Evolutionary conservation across 2,797 vertebrate genomes (phyloP), one percentile per base, ranked within the genome.

Genomic region (Crossoptilon crossoptilon): DNA sequence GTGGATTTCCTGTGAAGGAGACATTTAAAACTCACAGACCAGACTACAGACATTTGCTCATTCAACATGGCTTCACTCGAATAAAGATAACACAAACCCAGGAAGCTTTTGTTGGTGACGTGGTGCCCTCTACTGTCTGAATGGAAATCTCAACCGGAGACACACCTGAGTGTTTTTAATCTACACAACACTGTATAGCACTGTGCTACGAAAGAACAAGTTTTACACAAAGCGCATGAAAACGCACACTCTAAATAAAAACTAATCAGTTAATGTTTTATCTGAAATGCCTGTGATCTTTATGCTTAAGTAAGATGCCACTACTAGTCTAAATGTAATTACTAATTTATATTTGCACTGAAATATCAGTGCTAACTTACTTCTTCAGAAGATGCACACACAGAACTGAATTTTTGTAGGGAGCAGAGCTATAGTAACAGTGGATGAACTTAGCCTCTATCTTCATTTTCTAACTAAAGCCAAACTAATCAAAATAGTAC

Each of bases 1-100:
- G 60, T 68, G 95, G 95, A 94, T 96, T 97, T 97, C 97, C 97
- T 96, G 95, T 84, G 84, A 53, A 83, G 96, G 90, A 97, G 96
- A 97, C 96, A 77, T 93, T 94, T 77, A 84, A 96, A 96, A 92
- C 96, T 93, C 94, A 41, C 69, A 63, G 94, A 91, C 95, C 59
- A 90, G 41, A 76, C 90, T 69, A 92, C 87, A 97, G 96, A 97
- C 93, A 73, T 97, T 94, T 92, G 87, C 94, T 96, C 93, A 95
- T 95, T 96, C 94, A 93, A 93, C 58, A 94, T 90, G 94, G 95
- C 96, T 93, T 91, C 92, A 31, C 64, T 35, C 44, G 80, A 89
- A 16, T 43, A 49, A 22, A 26, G 29, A 23, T 33, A 76, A 56
- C 22, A 44, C 15, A 51, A 31, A 71, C 48, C 17, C 53, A 23